Base-by-base conservation (phyloP, 2,888 invertebrate genomes). In the Timandra comae region DNA sequence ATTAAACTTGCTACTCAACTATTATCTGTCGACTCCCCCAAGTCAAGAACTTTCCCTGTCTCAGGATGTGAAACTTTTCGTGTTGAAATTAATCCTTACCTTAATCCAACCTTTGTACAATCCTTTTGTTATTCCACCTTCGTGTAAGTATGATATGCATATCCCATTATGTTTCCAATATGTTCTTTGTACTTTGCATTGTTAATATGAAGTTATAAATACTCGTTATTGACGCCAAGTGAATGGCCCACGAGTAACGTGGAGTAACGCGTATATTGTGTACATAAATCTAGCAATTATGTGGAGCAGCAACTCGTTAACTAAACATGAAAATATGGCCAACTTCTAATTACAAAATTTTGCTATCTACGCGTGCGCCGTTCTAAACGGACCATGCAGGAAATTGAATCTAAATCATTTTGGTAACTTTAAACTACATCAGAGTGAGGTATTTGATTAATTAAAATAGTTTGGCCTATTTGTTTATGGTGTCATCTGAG, bases 1-100 rank as follows among this genome's bases (percentile, higher is more conserved):
- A 81, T 81, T 81, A 81, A 82, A 81, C 72, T 81, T 65, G 70
- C 70, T 72, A 74, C 69, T 72, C 63, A 72, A 77, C 79, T 77
- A 77, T 77, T 79, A 80, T 76, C 78, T 67, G 69, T 59, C 58
- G 61, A 65, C 64, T 65, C 56, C 57, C 56, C 50, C 46, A 54
- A 76, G 70, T 69, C 73, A 69, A 49, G 55, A 78, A 79, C 69
- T 80, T 72, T 41, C 41, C 51, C 72, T 69, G 68, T 71, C 68
- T 62, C 52, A 58, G 61, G 61, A 68, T 70, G 63, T 63, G 61
- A 63, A 77, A 78, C 66, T 77, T 77, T 72, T 64, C 58, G 42
- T 55, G 53, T 57, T 69, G 60, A 76, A 75, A 76, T 75, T 72
- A 75, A 75, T 68, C 71, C 65, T 55, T 49, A 52, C 52, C 55